phyloP scores from a whole-genome alignment of 2,113 vertebrate genomes.

The Xiphophorus hellerii region DNA sequence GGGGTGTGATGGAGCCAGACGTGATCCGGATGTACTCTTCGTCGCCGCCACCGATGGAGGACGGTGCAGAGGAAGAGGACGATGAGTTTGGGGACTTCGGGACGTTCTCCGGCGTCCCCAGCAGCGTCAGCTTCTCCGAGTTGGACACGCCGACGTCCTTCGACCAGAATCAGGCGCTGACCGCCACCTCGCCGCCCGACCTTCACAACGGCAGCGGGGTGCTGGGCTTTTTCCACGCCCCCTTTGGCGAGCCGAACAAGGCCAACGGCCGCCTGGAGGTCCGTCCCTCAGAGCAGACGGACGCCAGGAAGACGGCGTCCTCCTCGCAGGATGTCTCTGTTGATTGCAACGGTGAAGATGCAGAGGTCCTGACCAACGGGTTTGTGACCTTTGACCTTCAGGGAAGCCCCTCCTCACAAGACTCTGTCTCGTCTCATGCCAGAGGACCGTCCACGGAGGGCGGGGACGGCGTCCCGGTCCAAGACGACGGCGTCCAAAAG shows the following conservation, averaged over 20 bases:
- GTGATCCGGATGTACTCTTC: constrained; percentile 95
- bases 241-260: constrained; percentile 77
- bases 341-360: constrained; percentile 83
- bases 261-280: constrained; percentile 78
- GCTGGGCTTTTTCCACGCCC: constrained; percentile 79
- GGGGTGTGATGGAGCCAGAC: constrained; percentile 92
- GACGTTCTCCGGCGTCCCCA: constrained; percentile 87
- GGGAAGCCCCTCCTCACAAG: constrained; percentile 61
- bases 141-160: constrained; percentile 87
- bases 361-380: constrained; percentile 91
- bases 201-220: constrained; percentile 78
- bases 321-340: constrained; percentile 54
- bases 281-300: constrained; percentile 72
- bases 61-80: constrained; percentile 89
- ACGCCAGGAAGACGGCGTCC: constrained; percentile 55
- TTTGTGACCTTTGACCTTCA: constrained; percentile 80
- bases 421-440: constrained; percentile 36
- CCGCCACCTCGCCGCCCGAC: constrained; percentile 78
- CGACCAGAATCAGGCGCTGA: constrained; percentile 70
- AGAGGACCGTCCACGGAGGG: constrained; percentile 75
- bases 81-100: constrained; percentile 95
- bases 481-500: constrained; percentile 57
- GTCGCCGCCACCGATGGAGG: constrained; percentile 96
- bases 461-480: constrained; percentile 58
- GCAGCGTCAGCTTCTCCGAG: constrained; percentile 89